These are phyloP conservation scores for Clivina fossor DNA, from an alignment of 2,888 invertebrate genomes.

Conservation along the genomic window DNA sequence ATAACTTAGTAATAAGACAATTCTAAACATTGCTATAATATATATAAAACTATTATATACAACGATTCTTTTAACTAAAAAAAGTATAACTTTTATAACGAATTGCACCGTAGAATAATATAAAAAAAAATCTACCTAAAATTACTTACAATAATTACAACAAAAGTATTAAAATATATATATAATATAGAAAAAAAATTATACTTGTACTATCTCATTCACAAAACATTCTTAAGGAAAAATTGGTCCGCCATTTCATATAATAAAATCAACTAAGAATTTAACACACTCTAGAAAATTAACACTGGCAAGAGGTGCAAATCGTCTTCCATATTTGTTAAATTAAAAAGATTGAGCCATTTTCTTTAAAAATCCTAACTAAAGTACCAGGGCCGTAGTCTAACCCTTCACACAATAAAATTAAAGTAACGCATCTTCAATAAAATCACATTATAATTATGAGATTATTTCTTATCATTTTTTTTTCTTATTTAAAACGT, in stretches of 20 bases:
- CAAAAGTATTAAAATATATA: conserved; percentile 25
- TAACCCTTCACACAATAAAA: conserved; percentile 9
- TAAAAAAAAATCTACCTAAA: conserved; percentile 32
- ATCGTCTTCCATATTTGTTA: conserved; percentile 11
- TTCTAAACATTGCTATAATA: conserved; percentile 23
- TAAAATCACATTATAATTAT: conserved; percentile 26
- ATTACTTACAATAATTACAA: conserved; percentile 26
- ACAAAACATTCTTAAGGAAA: conserved; percentile 25
- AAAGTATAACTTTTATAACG: conserved; percentile 22
- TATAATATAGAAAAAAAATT: conserved; percentile 28
- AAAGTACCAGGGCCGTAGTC: background rate
- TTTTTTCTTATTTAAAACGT: background rate
- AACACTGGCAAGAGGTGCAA: conserved; percentile 28
- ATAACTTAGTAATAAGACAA: conserved; percentile 20
- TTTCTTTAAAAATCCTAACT: background rate
- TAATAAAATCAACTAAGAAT: conserved; percentile 13
- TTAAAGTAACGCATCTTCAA: conserved; percentile 1
- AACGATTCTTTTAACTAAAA: conserved; percentile 25
- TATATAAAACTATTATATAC: conserved; percentile 31
- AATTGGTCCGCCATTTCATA: conserved; percentile 31
- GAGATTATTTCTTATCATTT: conserved; percentile 25
- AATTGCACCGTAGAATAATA: conserved; percentile 27
- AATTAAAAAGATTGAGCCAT: conserved; percentile 31
- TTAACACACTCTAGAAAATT: conserved; percentile 11
- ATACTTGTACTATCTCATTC: conserved; percentile 26